These are phyloP conservation scores for Salvelinus alpinus DNA, from an alignment of 2,113 vertebrate genomes.

Conservation along the genomic window DNA sequence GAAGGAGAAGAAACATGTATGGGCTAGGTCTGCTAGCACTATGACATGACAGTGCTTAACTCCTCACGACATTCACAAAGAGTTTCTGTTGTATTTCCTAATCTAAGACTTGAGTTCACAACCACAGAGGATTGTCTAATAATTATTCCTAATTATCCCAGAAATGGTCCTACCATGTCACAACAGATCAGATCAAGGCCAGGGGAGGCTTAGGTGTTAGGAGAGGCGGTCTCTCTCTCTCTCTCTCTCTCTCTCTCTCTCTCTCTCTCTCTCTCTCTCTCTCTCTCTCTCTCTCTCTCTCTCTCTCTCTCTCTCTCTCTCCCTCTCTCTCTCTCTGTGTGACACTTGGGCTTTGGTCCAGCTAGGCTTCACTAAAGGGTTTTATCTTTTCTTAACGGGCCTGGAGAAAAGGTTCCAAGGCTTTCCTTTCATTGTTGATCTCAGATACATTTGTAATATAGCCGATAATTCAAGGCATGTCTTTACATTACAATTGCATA, in stretches of 20 bases:
- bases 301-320: no score
- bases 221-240: neutral
- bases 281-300: no score
- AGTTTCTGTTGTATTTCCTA: slow-evolving; percentile 14
- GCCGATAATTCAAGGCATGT: neutral
- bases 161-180: slow-evolving; percentile 40
- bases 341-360: neutral
- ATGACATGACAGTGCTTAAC: neutral
- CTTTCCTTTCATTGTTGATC: neutral
- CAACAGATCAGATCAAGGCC: slow-evolving; percentile 48
- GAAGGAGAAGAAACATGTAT: neutral
- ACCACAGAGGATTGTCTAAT: slow-evolving; percentile 29
- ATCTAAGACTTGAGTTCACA: slow-evolving; percentile 14
- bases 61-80: slow-evolving; percentile 5
- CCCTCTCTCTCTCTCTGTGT: no score
- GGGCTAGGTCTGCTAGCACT: neutral
- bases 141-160: slow-evolving; percentile 47
- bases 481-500: neutral
- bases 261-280: no score
- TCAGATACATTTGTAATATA: neutral
- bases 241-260: no score
- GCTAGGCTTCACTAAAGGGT: neutral
- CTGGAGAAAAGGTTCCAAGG: neutral
- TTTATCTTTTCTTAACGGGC: neutral
- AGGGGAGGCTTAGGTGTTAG: slow-evolving; percentile 29